phyloP scores from a whole-genome alignment of 2,888 invertebrate species.

The Drosophila phalerata region DNA sequence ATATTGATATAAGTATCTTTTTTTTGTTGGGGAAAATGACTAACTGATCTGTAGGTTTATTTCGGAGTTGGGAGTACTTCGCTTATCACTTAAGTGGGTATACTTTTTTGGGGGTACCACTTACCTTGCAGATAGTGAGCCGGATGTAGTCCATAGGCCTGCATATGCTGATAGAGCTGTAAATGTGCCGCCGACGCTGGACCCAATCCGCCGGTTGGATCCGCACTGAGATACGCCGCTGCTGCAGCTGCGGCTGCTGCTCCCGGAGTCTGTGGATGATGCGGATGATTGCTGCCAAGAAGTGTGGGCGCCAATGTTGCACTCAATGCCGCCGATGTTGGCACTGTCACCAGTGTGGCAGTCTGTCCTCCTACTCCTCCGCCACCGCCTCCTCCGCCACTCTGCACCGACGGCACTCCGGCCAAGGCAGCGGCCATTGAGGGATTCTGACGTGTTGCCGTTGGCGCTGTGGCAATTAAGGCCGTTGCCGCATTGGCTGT shows the following conservation, averaged over 20 bases:
- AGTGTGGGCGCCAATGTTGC: slow-evolving; percentile 87
- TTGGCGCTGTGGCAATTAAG: slow-evolving; percentile 84
- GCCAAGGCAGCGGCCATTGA: slow-evolving; percentile 86
- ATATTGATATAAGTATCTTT: slow-evolving; percentile 1
- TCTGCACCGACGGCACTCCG: slow-evolving; percentile 84
- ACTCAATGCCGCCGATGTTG: slow-evolving; percentile 87
- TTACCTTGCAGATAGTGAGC: slow-evolving; percentile 88
- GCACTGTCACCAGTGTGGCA: slow-evolving; percentile 73
- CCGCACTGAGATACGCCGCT: slow-evolving; percentile 84
- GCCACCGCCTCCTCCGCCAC: slow-evolving; percentile 23
- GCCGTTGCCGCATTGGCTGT: slow-evolving; percentile 87
- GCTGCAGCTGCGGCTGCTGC: slow-evolving; percentile 75
- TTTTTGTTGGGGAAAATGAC: slow-evolving; percentile 33
- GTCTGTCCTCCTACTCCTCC: slow-evolving; percentile 49
- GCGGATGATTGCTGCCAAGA: slow-evolving; percentile 82
- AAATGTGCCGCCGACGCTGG: slow-evolving; percentile 87
- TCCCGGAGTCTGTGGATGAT: slow-evolving; percentile 58
- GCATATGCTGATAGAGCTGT: slow-evolving; percentile 89
- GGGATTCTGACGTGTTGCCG: slow-evolving; percentile 73
- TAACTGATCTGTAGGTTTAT: slow-evolving; percentile 49
- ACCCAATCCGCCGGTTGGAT: slow-evolving; percentile 86
- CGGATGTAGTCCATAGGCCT: slow-evolving; percentile 88
- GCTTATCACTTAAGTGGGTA: slow-evolving; percentile 6
- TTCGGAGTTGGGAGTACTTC: neutral
- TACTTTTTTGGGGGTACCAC: slow-evolving; percentile 50